Base-by-base conservation (phyloP, 2,888 invertebrate genomes). In the Pollenia griseotomentosa region DNA sequence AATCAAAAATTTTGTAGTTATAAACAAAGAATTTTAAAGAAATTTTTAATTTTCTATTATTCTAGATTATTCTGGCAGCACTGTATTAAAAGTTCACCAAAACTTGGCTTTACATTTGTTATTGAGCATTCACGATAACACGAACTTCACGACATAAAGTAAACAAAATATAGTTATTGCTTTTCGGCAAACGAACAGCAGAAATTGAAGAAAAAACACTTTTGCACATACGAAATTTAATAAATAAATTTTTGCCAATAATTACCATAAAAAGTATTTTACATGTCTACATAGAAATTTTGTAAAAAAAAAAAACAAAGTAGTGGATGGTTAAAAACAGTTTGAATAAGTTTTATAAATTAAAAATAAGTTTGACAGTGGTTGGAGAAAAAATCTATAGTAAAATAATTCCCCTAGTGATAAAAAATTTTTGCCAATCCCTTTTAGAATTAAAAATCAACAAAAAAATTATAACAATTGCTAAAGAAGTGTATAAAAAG, bases 171-270 rank as follows among this genome's bases (percentile, higher is more conserved):
- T 23, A 55, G 46, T 78, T 79, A 63, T 84, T n/a, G 46, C 42
- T 59, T 75, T 75, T 74, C 83, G 79, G 66, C 68, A 48, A 79
- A 80, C 59, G 84, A 79, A 79, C 16, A 19, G 12, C 19, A 46
- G 55, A 70, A 63, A n/a, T 7, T 19, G 9, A 40, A 14, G 46
- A 48, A 70, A 68, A 68, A 33, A 11, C 12, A 33, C 4, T 51
- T 80, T 55, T 51, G 42, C 48, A 10, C 33, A 33, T 33, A 33
- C 33, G 33, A 33, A 33, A 33, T 33, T 33, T 33, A 33, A 33
- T 10, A 19, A 14, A n/a, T 11, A 40, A 81, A 5, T 33, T 14
- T 59, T 14, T 8, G 40, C 33, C 14, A 59, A 14, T 40, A 59
- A 40, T 59, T 59, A 2, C 14, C 61, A 63, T 59, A n/a, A 19